Evolutionary conservation across 2,797 vertebrate species (phyloP).

Genomic region (Spinus pinus): DNA sequence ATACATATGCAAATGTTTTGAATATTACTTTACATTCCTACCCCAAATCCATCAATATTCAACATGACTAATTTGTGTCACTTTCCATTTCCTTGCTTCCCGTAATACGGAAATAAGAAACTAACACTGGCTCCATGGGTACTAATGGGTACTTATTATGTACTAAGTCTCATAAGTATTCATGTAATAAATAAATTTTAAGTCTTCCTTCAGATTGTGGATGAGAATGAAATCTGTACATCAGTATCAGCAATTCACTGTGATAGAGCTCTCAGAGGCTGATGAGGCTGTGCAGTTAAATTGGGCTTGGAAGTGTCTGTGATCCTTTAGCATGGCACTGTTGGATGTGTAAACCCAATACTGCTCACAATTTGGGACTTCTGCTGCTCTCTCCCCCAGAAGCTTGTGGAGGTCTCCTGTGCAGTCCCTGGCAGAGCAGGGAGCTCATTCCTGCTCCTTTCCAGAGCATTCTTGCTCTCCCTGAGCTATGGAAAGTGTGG

Average conservation of each 20-base stretch:
- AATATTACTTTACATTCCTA: neutral
- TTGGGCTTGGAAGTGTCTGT: neutral
- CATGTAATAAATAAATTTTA: neutral
- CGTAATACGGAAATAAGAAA: neutral
- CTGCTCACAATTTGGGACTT: neutral
- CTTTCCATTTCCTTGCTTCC: neutral
- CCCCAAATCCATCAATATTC: neutral
- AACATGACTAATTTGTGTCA: neutral
- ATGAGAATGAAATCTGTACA: neutral
- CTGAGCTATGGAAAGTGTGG: neutral
- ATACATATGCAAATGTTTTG: neutral
- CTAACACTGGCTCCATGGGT: neutral
- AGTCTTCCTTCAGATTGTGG: neutral
- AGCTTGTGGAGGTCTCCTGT: neutral
- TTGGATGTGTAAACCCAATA: neutral
- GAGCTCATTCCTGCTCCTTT: neutral
- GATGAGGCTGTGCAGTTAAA: neutral
- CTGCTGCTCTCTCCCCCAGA: neutral
- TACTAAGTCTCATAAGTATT: conserved; percentile 5
- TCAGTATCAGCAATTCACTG: neutral
- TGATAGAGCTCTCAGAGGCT: neutral
- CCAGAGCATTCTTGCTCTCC: neutral
- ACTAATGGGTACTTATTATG: neutral
- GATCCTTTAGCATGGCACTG: neutral
- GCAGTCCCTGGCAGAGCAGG: neutral